Conservation (phyloP, 2,888 invertebrate species). For the Eilema griseolum region DNA sequence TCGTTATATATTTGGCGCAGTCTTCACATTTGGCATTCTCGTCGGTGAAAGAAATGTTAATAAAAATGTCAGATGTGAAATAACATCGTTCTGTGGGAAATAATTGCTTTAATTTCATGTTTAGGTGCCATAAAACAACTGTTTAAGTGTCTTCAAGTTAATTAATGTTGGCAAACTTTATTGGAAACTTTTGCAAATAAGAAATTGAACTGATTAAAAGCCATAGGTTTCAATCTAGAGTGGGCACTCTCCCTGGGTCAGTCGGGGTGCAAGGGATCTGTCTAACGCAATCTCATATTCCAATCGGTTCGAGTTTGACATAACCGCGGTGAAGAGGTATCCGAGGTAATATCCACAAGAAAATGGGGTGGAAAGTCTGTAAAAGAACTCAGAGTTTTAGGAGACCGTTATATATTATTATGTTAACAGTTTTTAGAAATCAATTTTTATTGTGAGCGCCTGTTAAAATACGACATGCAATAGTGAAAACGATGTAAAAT, state of each 20-base stretch:
- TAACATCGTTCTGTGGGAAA: slow-evolving; percentile 47
- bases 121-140: slow-evolving; percentile 3
- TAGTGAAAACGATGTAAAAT: neutral
- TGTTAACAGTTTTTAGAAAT: no score
- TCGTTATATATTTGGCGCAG: slow-evolving; percentile 16
- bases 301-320: no score
- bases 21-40: slow-evolving; percentile 19
- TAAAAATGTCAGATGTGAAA: slow-evolving; percentile 55
- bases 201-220: no score
- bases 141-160: neutral
- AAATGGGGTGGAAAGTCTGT: no score
- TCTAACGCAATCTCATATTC: no score
- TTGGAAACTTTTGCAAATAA: neutral
- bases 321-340: no score
- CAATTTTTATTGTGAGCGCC: neutral
- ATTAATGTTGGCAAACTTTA: neutral
- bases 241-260: no score
- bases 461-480: neutral
- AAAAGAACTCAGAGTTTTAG: no score
- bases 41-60: slow-evolving; percentile 25
- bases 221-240: no score
- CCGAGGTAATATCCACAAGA: no score
- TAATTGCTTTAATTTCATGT: neutral
- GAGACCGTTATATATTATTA: no score
- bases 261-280: no score